Percentiles rank a stretch among this genome's conserved stretches.
Conservation (phyloP, 2,113 vertebrate genomes). For the Scomber scombrus region DNA sequence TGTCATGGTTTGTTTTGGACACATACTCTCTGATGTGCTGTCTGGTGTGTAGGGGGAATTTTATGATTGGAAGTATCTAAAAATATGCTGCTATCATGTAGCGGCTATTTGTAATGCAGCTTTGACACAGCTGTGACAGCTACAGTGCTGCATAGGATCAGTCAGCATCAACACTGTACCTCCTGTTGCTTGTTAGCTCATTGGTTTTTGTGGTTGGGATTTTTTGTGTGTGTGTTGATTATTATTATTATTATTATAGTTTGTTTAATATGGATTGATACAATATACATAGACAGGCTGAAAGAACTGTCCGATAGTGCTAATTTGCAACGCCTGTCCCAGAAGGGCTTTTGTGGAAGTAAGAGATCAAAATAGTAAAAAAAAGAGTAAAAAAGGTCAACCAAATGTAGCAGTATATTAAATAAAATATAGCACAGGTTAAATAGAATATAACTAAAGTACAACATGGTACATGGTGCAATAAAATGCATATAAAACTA, state of each 20-base stretch:
- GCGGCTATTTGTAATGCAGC: conserved; percentile 67
- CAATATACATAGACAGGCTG: no score
- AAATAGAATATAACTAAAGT: no score
- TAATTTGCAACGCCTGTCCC: no score
- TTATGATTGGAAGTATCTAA: conserved; percentile 67
- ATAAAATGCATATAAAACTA: no score
- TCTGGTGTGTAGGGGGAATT: conserved; percentile 14
- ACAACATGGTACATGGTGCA: no score
- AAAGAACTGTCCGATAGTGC: no score
- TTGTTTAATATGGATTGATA: no score
- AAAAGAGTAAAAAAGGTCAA: no score
- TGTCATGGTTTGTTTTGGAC: conserved; percentile 37
- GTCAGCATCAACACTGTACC: conserved; percentile 31
- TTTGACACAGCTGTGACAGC: not conserved
- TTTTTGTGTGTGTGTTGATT: not conserved
- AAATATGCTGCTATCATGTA: conserved; percentile 76
- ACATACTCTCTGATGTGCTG: not conserved
- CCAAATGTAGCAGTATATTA: no score
- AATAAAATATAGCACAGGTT: no score
- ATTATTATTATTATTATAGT: not conserved
- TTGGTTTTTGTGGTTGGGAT: not conserved
- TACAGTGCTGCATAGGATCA: conserved; percentile 7
- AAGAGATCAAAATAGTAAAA: no score
- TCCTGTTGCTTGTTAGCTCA: not conserved
- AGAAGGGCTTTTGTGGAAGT: no score